Base-by-base conservation (phyloP, 2,113 vertebrate genomes). In the Platysternon megacephalum region DNA sequence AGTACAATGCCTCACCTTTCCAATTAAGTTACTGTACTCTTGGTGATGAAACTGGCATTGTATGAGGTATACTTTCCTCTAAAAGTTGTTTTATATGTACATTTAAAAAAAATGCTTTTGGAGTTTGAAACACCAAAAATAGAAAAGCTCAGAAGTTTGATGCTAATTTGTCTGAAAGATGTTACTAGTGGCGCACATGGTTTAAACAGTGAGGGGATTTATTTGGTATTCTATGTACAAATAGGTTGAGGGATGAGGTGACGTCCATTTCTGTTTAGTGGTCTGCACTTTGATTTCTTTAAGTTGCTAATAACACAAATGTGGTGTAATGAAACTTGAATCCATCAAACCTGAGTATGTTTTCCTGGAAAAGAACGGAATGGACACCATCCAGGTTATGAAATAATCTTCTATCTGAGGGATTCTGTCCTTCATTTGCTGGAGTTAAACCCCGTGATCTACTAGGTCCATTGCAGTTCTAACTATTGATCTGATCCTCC, bases 61-160 rank as follows among this genome's bases (percentile, higher is more conserved):
- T 0, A 0, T 5, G 48, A 84, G 82, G 86, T 93, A 86, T 84
- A 72, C 52, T 95, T 55, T 91, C 95, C 78, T 82, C 52, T n/a
- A 84, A 92, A 96, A 93, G 84, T 79, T 89, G 78, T 88, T 97
- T 97, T 94, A 97, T 84, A 72, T 93, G 76, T 84, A 49, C 94
- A 95, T 96, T 96, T 53, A 1, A 22, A 97, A 94, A 97, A 96
- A 97, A 94, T 72, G 78, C 84, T 97, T 97, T 97, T 93, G 90
- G 92, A 94, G 81, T 78, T 52, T 28, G 58, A 94, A 94, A 96
- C 84, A 61, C 92, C 90, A 93, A 97, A 98, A 93, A 98, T 93
- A 94, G 96, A 93, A 96, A 92, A 87, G 79, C 91, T 95, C 46
- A 84, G 56, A 85, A 90, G 92, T 95, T 91, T 90, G 93, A 94